A percentile compares a stretch with the other conserved stretches of the same genome.
These are phyloP conservation scores for Sialis lutaria DNA, from an alignment of 2,888 invertebrate species.

Conservation along the genomic window DNA sequence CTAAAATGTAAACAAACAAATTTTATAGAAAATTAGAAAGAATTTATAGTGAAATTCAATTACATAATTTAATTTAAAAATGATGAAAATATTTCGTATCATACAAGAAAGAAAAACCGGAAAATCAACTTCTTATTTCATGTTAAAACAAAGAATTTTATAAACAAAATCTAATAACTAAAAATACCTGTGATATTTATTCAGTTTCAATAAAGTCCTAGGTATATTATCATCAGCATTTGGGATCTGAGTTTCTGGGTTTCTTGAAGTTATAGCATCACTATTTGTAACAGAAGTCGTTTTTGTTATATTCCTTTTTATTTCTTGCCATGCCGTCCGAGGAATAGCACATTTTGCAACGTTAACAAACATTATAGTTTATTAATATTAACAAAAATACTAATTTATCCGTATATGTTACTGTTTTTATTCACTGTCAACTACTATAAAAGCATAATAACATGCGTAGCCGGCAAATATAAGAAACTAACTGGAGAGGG, in stretches of 20 bases:
- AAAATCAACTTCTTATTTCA: too few species aligned
- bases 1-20: too few species aligned
- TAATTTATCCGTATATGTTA: neutral
- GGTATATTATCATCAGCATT: slow-evolving; percentile 24
- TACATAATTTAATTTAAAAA: too few species aligned
- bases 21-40: too few species aligned
- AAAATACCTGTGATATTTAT: slow-evolving; percentile 34
- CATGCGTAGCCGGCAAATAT: too few species aligned
- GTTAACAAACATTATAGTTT: neutral
- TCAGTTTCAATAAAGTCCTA: slow-evolving; percentile 32
- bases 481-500: too few species aligned
- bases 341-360: neutral
- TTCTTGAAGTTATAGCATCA: slow-evolving; percentile 34
- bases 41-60: too few species aligned
- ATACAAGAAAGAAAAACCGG: too few species aligned
- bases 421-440: neutral
- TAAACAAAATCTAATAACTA: too few species aligned
- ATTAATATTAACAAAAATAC: neutral
- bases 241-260: slow-evolving; percentile 17
- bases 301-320: slow-evolving; percentile 33
- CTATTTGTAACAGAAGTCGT: slow-evolving; percentile 41
- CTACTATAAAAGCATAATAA: neutral
- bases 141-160: too few species aligned
- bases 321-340: neutral
- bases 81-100: too few species aligned